Evolutionary conservation across 2,797 vertebrate species (phyloP), one percentile per base, ranked within the genome.

Genomic region (Onychomys leucogaster): DNA sequence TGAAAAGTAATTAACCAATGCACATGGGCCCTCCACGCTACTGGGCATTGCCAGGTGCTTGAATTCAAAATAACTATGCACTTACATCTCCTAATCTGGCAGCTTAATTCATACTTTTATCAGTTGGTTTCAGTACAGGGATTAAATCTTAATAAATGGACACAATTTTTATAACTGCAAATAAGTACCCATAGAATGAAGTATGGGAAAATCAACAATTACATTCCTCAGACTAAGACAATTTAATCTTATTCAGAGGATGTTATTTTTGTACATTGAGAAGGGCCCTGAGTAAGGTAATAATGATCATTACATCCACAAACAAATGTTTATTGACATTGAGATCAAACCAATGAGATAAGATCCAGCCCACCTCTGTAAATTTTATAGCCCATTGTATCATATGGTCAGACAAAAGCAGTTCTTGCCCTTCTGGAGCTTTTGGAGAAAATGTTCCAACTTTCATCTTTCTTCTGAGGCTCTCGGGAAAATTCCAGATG

Each of bases 211-310:
- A 52, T 11, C 12, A 69, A 19, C 23, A 3, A 32, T 77, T 55
- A 52, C 52, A 55, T 55, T 57, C 19, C 16, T 34, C 29, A 52
- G 76, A 52, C 34, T 10, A 78, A 46, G 46, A 46, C 16, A 78
- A 34, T 14, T 9, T 49, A 78, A 49, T 3, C 52, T 49, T 49
- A 29, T 27, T 11, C 46, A 78, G 16, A 34, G 27, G 43, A 17
- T 3, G 32, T 1, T n/a, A 17, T 8, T 23, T 37, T 49, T 49
- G 0, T 32, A 6, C 13, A 43, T 17, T 2, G 6, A 49, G 27
- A 49, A 8, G 19, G 4, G 19, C 69, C 41, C 19, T 12, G 10
- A 71, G 9, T 41, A 77, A 29, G 29, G 13, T 19, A 32, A 7
- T 14, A 77, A 17, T 1, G 2, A 49, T 32, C 3, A 49, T 49